phyloP scores from a whole-genome alignment of 2,113 vertebrate genomes.

The Ailuropoda melanoleuca region DNA sequence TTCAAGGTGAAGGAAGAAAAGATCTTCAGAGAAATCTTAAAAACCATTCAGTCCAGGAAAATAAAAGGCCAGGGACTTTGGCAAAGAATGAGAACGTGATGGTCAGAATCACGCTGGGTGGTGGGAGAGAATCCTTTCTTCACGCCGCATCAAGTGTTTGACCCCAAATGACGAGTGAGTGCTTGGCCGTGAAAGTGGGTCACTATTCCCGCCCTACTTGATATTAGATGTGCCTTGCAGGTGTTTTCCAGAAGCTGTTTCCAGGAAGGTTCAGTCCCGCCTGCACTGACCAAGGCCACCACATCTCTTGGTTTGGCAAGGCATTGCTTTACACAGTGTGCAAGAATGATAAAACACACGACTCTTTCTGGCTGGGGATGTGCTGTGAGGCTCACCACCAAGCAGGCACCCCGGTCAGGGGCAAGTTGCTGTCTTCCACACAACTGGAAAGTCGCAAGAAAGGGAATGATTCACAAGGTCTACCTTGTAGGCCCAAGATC shows the following conservation, averaged over 20 bases:
- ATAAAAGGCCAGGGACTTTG: neutral
- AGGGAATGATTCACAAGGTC: neutral
- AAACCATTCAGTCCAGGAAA: neutral
- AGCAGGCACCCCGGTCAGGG: too few species aligned
- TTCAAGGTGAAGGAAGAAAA: neutral
- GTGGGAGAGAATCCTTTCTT: accelerated
- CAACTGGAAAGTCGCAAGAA: neutral
- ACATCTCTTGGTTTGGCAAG: accelerated
- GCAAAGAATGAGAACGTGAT: accelerated
- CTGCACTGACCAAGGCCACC: too few species aligned
- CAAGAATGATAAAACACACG: neutral
- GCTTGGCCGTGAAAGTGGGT: too few species aligned
- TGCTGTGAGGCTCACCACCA: accelerated
- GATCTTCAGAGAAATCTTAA: neutral
- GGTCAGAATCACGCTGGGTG: accelerated
- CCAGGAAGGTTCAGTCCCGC: too few species aligned
- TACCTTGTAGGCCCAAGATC: accelerated
- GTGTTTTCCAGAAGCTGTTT: neutral
- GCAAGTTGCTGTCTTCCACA: neutral
- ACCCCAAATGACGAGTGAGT: neutral
- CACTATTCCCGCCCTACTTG: neutral
- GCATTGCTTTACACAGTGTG: too few species aligned
- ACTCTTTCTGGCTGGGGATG: too few species aligned
- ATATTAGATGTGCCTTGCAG: neutral
- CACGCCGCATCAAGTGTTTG: accelerated